phyloP scores from a whole-genome alignment of 2,113 vertebrate genomes.

The Budorcas taxicolor region DNA sequence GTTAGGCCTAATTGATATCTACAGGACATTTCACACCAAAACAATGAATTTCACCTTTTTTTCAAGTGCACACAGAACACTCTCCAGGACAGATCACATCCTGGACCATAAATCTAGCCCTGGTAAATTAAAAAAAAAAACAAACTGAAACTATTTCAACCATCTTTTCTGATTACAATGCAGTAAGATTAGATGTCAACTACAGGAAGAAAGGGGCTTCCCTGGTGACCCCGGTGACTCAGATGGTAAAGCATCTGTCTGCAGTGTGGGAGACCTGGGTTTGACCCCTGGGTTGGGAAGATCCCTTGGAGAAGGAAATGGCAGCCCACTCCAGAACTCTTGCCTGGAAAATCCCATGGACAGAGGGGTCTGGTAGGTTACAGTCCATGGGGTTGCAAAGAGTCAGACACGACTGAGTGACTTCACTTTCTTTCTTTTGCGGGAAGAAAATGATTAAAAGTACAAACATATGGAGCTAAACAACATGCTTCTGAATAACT shows the following conservation, averaged over 20 bases:
- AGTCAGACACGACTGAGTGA: background rate
- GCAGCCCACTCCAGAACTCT: background rate
- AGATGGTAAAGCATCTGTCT: background rate
- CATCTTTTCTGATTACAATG: background rate
- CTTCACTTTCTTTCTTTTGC: background rate
- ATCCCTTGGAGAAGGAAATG: background rate
- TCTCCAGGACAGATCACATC: background rate
- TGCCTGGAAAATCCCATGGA: background rate
- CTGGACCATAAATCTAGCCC: background rate
- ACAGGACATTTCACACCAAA: background rate
- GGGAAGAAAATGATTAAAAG: background rate
- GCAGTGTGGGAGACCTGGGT: fast-evolving
- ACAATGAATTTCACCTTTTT: background rate
- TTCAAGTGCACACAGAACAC: background rate
- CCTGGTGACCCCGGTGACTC: background rate
- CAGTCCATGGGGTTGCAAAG: background rate
- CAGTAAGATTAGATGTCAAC: background rate
- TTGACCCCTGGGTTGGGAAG: background rate
- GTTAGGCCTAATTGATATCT: background rate
- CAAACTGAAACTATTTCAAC: background rate
- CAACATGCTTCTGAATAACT: background rate
- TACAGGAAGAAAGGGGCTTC: background rate
- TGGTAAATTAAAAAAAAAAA: background rate
- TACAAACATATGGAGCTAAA: background rate
- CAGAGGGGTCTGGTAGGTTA: background rate